Evolutionary conservation across 2,113 vertebrate species (phyloP), one percentile per base, ranked within the genome.

Genomic region (Malurus melanocephalus): DNA sequence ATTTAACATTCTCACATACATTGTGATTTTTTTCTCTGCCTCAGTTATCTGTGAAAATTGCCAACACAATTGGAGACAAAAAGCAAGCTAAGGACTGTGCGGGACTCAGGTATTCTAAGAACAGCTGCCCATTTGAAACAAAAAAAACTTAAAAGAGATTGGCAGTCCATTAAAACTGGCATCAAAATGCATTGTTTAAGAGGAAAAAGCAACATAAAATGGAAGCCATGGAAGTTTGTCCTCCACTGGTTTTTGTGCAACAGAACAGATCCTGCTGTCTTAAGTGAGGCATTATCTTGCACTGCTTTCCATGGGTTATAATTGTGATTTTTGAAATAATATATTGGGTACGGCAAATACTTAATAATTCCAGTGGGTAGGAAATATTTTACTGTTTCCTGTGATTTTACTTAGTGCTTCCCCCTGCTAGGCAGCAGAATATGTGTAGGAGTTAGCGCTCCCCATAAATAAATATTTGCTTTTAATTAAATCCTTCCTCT

Each of bases 401-500:
- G 30, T 33, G 26, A 53, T 67, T 65, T 53, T 49, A n/a, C 33
- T 42, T 48, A 43, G n/a, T 48, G 28, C 43, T 75, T 93, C 21
- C 75, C 19, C 45, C 52, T 83, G 38, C 32, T 12, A 62, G 35
- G 65, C 49, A 64, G 65, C 45, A 80, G 38, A 78, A 42, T 20
- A 30, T 10, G 23, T 38, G 65, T 42, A 93, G 53, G 79, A 80
- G 68, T 45, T 32, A 60, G 30, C 7, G 6, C 43, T 30, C n/a
- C 57, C 38, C 53, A 38, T 46, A 88, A 59, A 75, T 9, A 82
- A 88, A 68, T 42, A 73, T 61, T 91, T 86, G 53, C n/a, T 93
- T 78, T 78, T 81, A 86, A 94, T 88, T 85, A 91, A 84, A 89
- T 62, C 28, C 38, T 91, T 65, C 77, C 69, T 72, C 46, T 88